phyloP scores from a whole-genome alignment of 2,113 vertebrate genomes.

The Corythornis cristatus region DNA sequence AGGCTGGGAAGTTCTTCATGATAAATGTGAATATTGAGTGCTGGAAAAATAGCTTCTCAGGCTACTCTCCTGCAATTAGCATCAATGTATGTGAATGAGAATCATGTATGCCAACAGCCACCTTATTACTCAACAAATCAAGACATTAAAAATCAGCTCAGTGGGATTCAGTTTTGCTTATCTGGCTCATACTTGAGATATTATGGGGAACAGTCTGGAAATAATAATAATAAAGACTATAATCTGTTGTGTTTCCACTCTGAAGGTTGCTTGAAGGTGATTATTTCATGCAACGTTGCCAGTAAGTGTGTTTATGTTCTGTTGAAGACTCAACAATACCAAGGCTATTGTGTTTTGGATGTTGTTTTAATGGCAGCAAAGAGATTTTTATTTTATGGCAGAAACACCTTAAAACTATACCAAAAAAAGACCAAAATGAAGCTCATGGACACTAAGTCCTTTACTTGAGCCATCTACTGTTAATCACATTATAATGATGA shows the following conservation, averaged over 20 bases:
- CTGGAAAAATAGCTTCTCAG: constrained; percentile 62
- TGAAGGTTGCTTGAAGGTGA: constrained; percentile 66
- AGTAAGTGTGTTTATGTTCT: constrained; percentile 61
- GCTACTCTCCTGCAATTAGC: constrained; percentile 62
- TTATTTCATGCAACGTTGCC: constrained; percentile 49
- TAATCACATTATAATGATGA: not conserved
- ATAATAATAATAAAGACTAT: constrained; percentile 66
- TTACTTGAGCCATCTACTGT: not conserved
- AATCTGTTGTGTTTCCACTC: constrained; percentile 47
- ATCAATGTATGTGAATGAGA: constrained; percentile 47
- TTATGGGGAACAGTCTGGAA: constrained; percentile 48
- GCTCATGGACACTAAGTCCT: not conserved
- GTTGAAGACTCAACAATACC: constrained; percentile 64
- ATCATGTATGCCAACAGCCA: constrained; percentile 64
- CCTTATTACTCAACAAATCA: constrained; percentile 54
- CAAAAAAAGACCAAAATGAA: not conserved
- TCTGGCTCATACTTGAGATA: constrained; percentile 55
- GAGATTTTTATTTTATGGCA: not conserved
- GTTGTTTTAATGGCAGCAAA: constrained; percentile 43
- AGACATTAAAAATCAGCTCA: constrained; percentile 63
- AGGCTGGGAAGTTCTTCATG: constrained; percentile 61
- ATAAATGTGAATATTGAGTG: constrained; percentile 64
- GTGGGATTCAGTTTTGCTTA: constrained; percentile 64
- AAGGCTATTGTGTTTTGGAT: constrained; percentile 66
- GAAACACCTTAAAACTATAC: not conserved